A percentile compares a stretch with the other conserved stretches of the same genome.
Conservation (phyloP, 2,888 invertebrate species). For the Eupithecia abbreviata region DNA sequence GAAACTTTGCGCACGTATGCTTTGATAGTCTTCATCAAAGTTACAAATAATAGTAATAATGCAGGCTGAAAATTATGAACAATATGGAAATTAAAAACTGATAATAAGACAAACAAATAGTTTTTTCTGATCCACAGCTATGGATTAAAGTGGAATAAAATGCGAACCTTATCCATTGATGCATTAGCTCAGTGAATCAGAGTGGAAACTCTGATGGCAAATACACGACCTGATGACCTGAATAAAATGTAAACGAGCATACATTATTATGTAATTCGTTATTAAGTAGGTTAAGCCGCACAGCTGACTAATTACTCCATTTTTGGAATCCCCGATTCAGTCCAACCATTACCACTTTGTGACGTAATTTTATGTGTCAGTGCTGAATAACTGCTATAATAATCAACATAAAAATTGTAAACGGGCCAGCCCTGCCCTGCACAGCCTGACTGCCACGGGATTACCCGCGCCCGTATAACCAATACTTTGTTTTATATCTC, state of each 20-base stretch:
- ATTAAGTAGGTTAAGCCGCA: background rate
- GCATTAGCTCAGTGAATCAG: background rate
- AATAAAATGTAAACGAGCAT: background rate
- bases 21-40: constrained; percentile 6
- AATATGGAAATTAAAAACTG: background rate
- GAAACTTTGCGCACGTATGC: constrained; percentile 3
- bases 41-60: background rate
- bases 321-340: constrained; percentile 1
- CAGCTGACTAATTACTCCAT: constrained; percentile 1
- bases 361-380: constrained; percentile 12
- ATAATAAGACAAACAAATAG: background rate
- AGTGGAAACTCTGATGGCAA: background rate
- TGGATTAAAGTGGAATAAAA: background rate
- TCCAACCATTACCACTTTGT: constrained; percentile 5
- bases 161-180: background rate
- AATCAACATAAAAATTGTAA: constrained; percentile 12
- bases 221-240: background rate
- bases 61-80: background rate
- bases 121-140: background rate
- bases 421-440: constrained; percentile 22
- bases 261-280: background rate
- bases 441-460: constrained; percentile 16
- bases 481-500: constrained; percentile 34
- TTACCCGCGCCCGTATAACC: constrained; percentile 28
- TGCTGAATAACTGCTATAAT: constrained; percentile 7